A percentile compares a stretch with the other conserved stretches of the same genome.
These are phyloP conservation scores for Argyresthia goedartella DNA, from an alignment of 2,888 invertebrate species.

Conservation along the genomic window DNA sequence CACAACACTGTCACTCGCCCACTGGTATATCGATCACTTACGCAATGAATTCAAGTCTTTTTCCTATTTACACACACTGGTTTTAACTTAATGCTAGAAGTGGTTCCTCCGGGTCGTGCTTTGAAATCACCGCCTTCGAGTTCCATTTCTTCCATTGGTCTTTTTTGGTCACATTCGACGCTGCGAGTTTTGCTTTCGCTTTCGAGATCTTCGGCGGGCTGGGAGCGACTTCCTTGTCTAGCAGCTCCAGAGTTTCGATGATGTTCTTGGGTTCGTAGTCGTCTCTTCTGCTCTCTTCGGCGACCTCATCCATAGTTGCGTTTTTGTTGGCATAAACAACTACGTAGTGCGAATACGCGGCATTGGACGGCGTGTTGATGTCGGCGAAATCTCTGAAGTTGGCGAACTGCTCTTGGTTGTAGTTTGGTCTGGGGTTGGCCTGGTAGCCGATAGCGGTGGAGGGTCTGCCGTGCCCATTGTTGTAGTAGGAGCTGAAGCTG, in stretches of 20 bases:
- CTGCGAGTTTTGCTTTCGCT: conserved; percentile 75
- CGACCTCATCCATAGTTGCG: conserved; percentile 71
- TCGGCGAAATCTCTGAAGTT: conserved; percentile 93
- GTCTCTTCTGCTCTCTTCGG: conserved; percentile 50
- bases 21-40: conserved; percentile 6
- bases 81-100: conserved; percentile 76
- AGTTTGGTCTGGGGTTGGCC: conserved; percentile 80
- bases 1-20: background rate
- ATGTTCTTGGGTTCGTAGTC: conserved; percentile 81
- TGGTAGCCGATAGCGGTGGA: conserved; percentile 71
- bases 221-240: conserved; percentile 68
- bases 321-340: conserved; percentile 89
- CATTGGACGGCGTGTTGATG: conserved; percentile 85
- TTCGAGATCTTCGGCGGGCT: conserved; percentile 66
- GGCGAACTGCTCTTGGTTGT: conserved; percentile 87
- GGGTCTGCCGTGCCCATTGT: conserved; percentile 81
- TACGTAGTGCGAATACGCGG: conserved; percentile 85
- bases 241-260: conserved; percentile 81
- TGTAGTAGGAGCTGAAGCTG: conserved; percentile 72
- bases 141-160: conserved; percentile 58
- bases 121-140: conserved; percentile 43
- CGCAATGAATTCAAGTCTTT: conserved; percentile 10
- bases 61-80: conserved; percentile 7
- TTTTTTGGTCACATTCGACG: conserved; percentile 54
- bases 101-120: conserved; percentile 73